These are phyloP conservation scores for Zenarchopterus dispar DNA, from an alignment of 2,797 vertebrate species.

Conservation along the genomic window DNA sequence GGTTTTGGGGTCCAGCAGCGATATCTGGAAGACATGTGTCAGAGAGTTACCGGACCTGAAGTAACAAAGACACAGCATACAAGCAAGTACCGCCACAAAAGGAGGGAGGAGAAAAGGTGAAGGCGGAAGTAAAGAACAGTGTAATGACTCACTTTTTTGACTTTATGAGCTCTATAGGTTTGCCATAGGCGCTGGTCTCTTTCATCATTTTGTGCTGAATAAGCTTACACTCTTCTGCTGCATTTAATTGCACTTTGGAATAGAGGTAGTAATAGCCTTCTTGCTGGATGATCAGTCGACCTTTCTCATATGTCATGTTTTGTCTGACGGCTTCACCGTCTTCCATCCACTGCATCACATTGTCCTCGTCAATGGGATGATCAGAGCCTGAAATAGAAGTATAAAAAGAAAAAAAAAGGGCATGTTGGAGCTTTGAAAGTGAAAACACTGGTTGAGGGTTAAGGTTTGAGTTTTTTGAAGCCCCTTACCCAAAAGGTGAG, in stretches of 20 bases:
- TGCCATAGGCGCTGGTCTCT: slow-evolving; percentile 41
- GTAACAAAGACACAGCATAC: not conserved
- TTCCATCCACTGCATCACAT: slow-evolving; percentile 54
- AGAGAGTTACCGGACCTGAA: not conserved
- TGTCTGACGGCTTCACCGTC: slow-evolving; percentile 2
- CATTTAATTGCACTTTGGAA: slow-evolving; percentile 68
- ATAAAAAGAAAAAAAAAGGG: not conserved
- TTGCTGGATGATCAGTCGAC: slow-evolving; percentile 36
- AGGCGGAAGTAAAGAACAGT: slow-evolving; percentile 12
- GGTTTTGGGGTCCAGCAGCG: slow-evolving; percentile 26
- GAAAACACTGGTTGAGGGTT: not conserved
- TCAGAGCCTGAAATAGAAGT: slow-evolving; percentile 36
- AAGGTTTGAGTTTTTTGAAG: no score
- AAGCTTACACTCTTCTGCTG: slow-evolving; percentile 30
- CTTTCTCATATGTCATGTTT: slow-evolving; percentile 56
- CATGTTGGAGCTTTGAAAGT: not conserved
- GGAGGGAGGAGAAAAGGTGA: slow-evolving; percentile 13
- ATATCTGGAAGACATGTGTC: slow-evolving; percentile 30
- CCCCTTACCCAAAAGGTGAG: slow-evolving; percentile 67
- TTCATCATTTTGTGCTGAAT: slow-evolving; percentile 63
- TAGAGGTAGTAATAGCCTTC: slow-evolving; percentile 73
- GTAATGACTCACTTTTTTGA: slow-evolving; percentile 63
- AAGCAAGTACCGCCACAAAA: not conserved
- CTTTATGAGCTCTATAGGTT: slow-evolving; percentile 55
- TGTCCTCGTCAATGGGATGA: fast-evolving